Conservation (phyloP, 1,140 invertebrate genomes). For the Sycophaga agraensis region DNA sequence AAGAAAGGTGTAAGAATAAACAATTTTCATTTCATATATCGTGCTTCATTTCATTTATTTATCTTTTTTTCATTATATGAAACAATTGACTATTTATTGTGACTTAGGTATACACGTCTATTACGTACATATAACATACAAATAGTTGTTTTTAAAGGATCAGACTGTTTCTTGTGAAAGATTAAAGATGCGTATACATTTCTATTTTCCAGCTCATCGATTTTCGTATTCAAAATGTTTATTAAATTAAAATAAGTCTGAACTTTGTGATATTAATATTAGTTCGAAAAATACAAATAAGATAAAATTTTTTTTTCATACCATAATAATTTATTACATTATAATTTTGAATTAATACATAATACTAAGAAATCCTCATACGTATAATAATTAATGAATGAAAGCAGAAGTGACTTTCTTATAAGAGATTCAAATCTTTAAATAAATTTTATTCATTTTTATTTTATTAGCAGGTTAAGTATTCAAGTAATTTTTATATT, state of each 20-base stretch:
- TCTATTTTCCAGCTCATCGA: constrained; percentile 16
- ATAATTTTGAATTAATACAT: too few species aligned
- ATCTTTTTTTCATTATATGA: constrained; percentile 45
- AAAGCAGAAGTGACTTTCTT: too few species aligned
- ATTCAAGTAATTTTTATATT: too few species aligned
- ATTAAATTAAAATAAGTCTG: background rate
- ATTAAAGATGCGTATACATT: constrained; percentile 28
- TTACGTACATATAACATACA: constrained; percentile 54
- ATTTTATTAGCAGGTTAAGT: too few species aligned
- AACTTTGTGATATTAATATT: background rate
- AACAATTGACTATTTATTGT: constrained; percentile 57
- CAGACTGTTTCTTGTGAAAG: constrained; percentile 37
- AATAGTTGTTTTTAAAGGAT: constrained; percentile 37
- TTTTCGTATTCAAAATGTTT: too few species aligned
- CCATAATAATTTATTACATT: background rate
- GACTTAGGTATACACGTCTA: constrained; percentile 50
- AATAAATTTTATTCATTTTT: too few species aligned
- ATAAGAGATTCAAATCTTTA: too few species aligned
- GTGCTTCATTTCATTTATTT: constrained; percentile 41
- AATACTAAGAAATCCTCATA: too few species aligned
- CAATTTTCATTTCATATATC: background rate
- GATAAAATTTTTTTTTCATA: background rate
- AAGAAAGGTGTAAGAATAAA: background rate
- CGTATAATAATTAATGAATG: too few species aligned
- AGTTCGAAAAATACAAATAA: background rate